Conservation (phyloP, 2,113 vertebrate genomes). For the Ictalurus furcatus region DNA sequence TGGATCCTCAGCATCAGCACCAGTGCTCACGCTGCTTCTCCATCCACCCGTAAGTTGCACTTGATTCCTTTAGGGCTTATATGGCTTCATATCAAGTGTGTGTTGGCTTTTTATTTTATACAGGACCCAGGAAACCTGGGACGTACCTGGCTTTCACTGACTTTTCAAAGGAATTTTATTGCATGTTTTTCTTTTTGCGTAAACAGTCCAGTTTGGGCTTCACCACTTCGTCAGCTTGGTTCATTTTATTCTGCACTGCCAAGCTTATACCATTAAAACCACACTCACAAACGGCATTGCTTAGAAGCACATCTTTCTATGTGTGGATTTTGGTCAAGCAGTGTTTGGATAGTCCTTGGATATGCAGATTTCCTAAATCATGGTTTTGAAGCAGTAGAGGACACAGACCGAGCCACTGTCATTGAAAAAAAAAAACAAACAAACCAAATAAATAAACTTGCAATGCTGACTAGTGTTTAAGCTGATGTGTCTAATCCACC, state of each 20-base stretch:
- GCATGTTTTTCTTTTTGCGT: neutral
- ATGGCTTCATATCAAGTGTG: neutral
- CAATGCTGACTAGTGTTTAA: neutral
- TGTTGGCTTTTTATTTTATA: neutral
- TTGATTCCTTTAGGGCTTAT: neutral
- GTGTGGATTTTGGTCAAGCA: neutral
- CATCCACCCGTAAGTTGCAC: conserved; percentile 17
- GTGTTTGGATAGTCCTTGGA: neutral
- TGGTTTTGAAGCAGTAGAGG: neutral
- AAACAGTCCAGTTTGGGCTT: neutral
- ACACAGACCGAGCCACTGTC: neutral
- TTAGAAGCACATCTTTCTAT: neutral
- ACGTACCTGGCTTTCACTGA: neutral
- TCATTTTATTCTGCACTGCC: neutral
- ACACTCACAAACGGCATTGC: neutral
- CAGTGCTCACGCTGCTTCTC: neutral
- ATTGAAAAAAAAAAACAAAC: neutral
- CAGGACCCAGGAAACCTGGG: neutral
- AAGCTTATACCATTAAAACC: neutral
- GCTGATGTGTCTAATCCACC: neutral
- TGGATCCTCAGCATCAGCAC: conserved; percentile 19
- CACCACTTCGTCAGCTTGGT: neutral
- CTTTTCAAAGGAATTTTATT: neutral
- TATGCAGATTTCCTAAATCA: neutral
- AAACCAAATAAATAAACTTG: neutral